Evolutionary conservation across 2,113 vertebrate species (phyloP).

Genomic region (Sarotherodon lohbergeri): DNA sequence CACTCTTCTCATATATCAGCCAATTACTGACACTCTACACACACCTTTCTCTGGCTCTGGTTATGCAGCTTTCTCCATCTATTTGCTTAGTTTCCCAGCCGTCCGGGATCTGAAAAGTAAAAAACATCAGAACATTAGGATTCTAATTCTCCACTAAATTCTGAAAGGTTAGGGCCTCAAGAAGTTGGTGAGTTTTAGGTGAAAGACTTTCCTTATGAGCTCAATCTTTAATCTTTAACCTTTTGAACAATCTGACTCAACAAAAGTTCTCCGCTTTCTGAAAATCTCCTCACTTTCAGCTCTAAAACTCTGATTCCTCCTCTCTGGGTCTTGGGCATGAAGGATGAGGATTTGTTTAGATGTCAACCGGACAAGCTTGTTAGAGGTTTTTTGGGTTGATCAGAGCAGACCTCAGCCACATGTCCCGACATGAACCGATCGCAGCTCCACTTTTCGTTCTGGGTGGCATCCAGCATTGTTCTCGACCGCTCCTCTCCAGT

Average conservation of each 20-base stretch:
- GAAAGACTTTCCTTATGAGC: not conserved
- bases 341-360: not conserved
- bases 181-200: not conserved
- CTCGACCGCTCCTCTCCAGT: not conserved
- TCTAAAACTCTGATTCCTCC: not conserved
- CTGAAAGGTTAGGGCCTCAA: not conserved
- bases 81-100: not conserved
- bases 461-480: not conserved
- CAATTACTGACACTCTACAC: not conserved
- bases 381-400: not conserved
- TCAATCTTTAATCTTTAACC: not conserved
- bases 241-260: not conserved
- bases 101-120: not conserved
- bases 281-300: not conserved
- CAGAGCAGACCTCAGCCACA: not conserved
- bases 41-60: not conserved
- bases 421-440: not conserved
- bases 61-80: not conserved
- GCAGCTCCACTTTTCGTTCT: not conserved
- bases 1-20: conserved; percentile 24
- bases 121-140: not conserved
- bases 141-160: not conserved
- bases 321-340: not conserved
- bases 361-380: not conserved
- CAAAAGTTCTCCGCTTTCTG: not conserved